A percentile compares a stretch with the other conserved stretches of the same genome.
These are phyloP conservation scores for Lasiommata megera DNA, from an alignment of 2,888 invertebrate genomes.

Conservation along the genomic window DNA sequence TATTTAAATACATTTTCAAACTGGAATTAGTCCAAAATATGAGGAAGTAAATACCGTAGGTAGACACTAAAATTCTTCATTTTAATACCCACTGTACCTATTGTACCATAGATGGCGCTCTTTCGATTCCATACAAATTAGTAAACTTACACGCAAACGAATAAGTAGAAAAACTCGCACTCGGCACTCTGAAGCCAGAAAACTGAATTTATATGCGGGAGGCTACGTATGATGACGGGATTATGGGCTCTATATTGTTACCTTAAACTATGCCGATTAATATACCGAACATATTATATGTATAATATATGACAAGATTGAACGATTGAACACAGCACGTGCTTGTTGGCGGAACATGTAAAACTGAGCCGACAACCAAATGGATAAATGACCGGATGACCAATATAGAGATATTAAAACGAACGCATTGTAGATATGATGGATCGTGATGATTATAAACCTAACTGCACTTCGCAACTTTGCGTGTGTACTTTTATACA, in stretches of 20 bases:
- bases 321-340: constrained; percentile 29
- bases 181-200: constrained; percentile 2
- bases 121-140: no score
- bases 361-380: constrained; percentile 11
- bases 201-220: constrained; percentile 1
- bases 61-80: no score
- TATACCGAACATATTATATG: not conserved
- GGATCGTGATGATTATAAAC: no score
- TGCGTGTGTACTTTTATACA: no score
- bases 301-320: constrained; percentile 27
- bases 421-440: not conserved
- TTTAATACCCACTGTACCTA: no score
- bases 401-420: constrained; percentile 3
- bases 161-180: not conserved
- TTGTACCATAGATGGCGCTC: no score
- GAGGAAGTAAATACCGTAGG: no score
- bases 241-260: not conserved
- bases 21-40: no score
- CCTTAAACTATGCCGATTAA: not conserved
- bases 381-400: constrained; percentile 6
- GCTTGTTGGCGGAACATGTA: constrained; percentile 27
- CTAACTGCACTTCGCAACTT: no score
- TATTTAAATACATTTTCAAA: no score
- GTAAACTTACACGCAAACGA: no score
- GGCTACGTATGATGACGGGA: not conserved